Base-by-base conservation (phyloP, 2,888 invertebrate species). In the Caenorhabditis drosophilae region DNA sequence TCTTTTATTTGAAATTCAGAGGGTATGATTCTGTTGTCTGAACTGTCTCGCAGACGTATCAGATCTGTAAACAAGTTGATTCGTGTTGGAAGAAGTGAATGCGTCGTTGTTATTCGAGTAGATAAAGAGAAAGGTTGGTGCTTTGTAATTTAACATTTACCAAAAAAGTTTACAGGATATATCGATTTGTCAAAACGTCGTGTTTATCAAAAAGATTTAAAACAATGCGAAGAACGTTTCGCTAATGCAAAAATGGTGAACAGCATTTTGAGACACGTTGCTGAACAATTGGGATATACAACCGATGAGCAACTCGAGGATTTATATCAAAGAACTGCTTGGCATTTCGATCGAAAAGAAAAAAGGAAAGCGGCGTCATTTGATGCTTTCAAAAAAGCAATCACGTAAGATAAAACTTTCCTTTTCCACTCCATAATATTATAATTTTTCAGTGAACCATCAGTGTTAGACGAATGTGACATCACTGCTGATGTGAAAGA, bases 41-140 rank as follows among this genome's bases (percentile, higher is more conserved):
- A 98, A 85, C 88, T 98, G 87, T 98, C 97, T 4, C 89, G 98
- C 84, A 89, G 98, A 86, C 93, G 98, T 88, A 99, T 99, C 79
- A 89, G 98, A 71, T 98, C 98, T 59, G 97, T 99, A 84, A 99
- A 98, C 87, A 99, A 98, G 88, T 88, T 98, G 79, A 97, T 98
- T 84, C 89, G 97, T 76, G 95, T 99, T 49, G 98, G 98, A 41
- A 92, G 97, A 86, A 96, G 92, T 50, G 98, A 99, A 85, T 97
- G 96, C 25, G 98, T 98, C 16, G 96, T 98, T 45, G 98, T 99
- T 59, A 97, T 98, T 85, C 83, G 98, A 86, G 98, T 99, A 22
- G 98, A 98, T 85, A 95, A 96, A 88, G 96, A 98, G 82, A 99
- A 99, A 89, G 98, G 97, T 89, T 25, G 23, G 6, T 9, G 12